Evolutionary conservation across 1,140 invertebrate species (phyloP), one percentile per base, ranked within the genome.

Genomic region (Dreissena rostriformis): DNA sequence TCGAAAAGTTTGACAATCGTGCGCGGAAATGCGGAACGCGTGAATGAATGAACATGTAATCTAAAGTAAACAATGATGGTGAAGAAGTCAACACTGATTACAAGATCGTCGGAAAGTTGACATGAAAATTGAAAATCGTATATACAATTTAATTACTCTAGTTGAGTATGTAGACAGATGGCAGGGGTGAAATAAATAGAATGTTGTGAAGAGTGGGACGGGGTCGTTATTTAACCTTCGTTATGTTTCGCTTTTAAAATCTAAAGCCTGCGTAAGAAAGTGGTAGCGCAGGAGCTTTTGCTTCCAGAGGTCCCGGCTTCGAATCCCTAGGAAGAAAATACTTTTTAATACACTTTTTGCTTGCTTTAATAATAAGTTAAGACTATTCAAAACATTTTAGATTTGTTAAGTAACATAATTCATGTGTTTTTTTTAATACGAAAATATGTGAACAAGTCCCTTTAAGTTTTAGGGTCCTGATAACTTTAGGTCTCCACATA

Each of bases 141-240:
- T 61, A 61, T 61, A 61, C 57, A 24, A 61, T 4, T 61, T 61
- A 61, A 61, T 61, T 61, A 61, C 57, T 6, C 57, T 61, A 61
- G 57, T 61, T 61, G 57, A 24, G 22, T 61, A 61, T 12, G 17
- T 24, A n/a, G 4, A 61, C 57, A 61, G 57, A 61, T 61, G 57
- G 57, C 39, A 61, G 57, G 22, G 11, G 2, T n/a, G 17, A 61
- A 61, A 24, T n/a, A 61, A 61, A 24, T 61, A 19, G 22, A 61
- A 24, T 8, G 57, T 24, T 24, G 57, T 2, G 57, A 19, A 24
- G 2, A 39, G 39, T n/a, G 12, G 53, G 19, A 12, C 12, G 12
- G 19, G 19, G 12, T 6, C 53, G 12, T 57, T 12, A 19, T 14
- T 14, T 57, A 14, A n/a, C 17, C 57, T n/a, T n/a, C 12, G 12